Base-by-base conservation (phyloP, 2,888 invertebrate species). In the Ormia ochracea region DNA sequence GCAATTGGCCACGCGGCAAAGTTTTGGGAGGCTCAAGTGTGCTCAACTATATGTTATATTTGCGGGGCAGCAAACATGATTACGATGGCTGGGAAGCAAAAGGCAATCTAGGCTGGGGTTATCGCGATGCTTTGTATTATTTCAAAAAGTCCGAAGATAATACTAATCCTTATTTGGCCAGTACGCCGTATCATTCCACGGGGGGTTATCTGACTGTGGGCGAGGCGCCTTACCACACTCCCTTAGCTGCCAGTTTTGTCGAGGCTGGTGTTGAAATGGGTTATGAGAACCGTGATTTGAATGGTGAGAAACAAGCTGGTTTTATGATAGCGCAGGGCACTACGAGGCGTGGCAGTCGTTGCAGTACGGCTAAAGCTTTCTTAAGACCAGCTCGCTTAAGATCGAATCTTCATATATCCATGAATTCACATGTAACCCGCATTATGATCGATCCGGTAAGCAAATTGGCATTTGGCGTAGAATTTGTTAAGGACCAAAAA, bases 131-230 rank as follows among this genome's bases (percentile, higher is more conserved):
- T 0, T 90, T 96, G 7, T 92, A 94, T 84, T 96, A 96, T 85
- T 96, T 96, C 89, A 96, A 96, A 87, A 97, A 97, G 88, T 96
- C 96, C 0, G 97, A 97, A 90, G 96, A 97, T 89, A 97, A 96
- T 84, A 92, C 93, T 84, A 97, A 96, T 87, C 96, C 96, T 0
- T 96, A 95, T 85, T 88, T 97, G 78, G 91, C 94, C 0, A 91
- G 93, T 73, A 96, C 96, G 0, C 93, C 93, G 0, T 96, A 95
- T 84, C 96, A 96, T 84, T 92, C 93, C 3, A 93, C 93, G 0
- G 96, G 96, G 1, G 96, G 96, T 0, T 95, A 94, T 85, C 89
- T 96, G 26, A 96, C 96, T 0, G 92, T 97, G 2, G 93, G 95
- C 6, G 96, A 97, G 90, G 94, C 96, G 0, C 96, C 96, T 0